Base-by-base conservation (phyloP, 2,797 vertebrate species). In the Sparidentex hasta region DNA sequence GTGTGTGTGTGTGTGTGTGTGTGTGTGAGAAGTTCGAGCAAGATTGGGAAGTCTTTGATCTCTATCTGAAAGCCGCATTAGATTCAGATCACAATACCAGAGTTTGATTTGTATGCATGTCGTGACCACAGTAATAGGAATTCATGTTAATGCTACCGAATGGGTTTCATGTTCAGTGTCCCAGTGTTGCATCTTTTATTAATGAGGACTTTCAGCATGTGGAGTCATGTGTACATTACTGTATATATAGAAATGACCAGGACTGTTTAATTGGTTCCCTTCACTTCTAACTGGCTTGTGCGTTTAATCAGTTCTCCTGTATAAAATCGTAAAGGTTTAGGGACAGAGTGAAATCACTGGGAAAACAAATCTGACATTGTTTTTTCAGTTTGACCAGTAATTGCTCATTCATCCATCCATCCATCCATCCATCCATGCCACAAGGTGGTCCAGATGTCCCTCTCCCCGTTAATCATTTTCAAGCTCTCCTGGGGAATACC, bases 1-100 rank as follows among this genome's bases (percentile, higher is more conserved):
- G 66, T 41, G 46, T 58, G n/a, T 65, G n/a, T n/a, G n/a, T 43
- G 52, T 66, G 68, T 14, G 41, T 25, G 43, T 44, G 66, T 41
- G 46, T 58, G n/a, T 65, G 5, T 47, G 51, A 73, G 71, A 76
- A 75, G 62, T 20, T 59, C 58, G 74, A 58, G 50, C 65, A 71
- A 67, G 59, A 70, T 74, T 72, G 67, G 72, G 61, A 82, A 52
- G 74, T 63, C 58, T 88, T 89, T 90, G 84, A 90, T 88, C 79
- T 88, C 78, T 56, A 83, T 85, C 71, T 88, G 66, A 90, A 82
- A 86, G 70, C 73, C 68, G 81, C 76, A 77, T 88, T 71, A 68
- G 69, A 82, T 86, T 85, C 81, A 54, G 58, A 84, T 85, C 80
- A 83, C 70, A 84, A 17, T 16, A 7, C 57, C 46, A 75, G 57